These are phyloP conservation scores for Noctua comes DNA, from an alignment of 2,888 invertebrate species.

Conservation along the genomic window DNA sequence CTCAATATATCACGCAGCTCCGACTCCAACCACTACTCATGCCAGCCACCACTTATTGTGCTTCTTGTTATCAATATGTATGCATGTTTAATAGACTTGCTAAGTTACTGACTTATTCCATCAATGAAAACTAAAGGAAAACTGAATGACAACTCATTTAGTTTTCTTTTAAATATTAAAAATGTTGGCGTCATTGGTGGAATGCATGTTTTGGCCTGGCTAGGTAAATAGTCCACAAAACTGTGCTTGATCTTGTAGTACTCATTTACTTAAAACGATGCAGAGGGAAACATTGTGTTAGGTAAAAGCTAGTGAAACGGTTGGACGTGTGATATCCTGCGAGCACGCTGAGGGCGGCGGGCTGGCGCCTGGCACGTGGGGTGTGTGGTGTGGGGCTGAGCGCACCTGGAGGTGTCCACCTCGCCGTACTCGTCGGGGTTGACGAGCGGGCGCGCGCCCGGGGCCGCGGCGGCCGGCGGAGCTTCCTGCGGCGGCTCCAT, in stretches of 20 bases:
- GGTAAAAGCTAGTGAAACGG: conserved; percentile 15
- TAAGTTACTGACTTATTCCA: not conserved
- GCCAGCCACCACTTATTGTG: not conserved
- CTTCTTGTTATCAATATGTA: conserved; percentile 1
- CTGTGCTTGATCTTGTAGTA: not conserved
- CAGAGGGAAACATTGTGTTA: conserved; percentile 17
- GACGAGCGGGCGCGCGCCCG: conserved; percentile 92
- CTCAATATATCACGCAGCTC: not conserved
- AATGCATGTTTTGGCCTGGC: not conserved
- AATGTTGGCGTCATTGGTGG: not conserved
- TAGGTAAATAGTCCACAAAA: not conserved
- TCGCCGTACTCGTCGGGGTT: conserved; percentile 96
- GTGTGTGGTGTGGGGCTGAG: not conserved
- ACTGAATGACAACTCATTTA: no score
- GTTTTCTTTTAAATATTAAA: not conserved
- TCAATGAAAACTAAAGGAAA: no score
- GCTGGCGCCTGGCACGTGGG: not conserved
- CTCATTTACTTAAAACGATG: not conserved
- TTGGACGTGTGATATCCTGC: not conserved
- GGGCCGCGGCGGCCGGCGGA: conserved; percentile 70
- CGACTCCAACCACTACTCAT: not conserved
- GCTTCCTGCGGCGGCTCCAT: conserved; percentile 75
- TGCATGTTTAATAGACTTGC: conserved; percentile 3
- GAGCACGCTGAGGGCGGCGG: conserved; percentile 8
- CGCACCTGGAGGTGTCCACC: conserved; percentile 95